Percentiles rank a stretch among this genome's conserved stretches.
These are phyloP conservation scores for Troides oblongomaculatus DNA, from an alignment of 2,888 invertebrate genomes.

Conservation along the genomic window DNA sequence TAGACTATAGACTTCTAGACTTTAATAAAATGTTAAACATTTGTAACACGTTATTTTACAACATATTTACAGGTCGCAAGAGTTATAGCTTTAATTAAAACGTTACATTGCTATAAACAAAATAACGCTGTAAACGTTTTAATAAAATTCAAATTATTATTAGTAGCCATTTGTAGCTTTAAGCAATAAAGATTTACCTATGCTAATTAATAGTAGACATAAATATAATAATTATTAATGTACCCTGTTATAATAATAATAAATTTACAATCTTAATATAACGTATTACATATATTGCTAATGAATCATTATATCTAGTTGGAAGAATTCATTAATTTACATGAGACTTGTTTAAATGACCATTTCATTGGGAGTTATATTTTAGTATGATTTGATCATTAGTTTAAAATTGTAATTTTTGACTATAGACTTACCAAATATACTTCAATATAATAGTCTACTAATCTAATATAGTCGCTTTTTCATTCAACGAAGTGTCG, in stretches of 20 bases:
- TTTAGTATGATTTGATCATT: too few species aligned
- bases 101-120: conserved; percentile 37
- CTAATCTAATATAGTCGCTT: too few species aligned
- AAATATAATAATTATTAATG: conserved; percentile 2
- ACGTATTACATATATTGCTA: not conserved
- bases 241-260: not conserved
- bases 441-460: too few species aligned
- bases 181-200: conserved; percentile 5
- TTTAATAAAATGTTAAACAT: not conserved
- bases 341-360: not conserved
- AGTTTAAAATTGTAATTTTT: too few species aligned
- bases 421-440: too few species aligned
- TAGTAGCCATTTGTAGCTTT: not conserved
- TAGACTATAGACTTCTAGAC: too few species aligned
- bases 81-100: conserved; percentile 8
- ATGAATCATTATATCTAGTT: conserved; percentile 7
- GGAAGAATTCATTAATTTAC: not conserved
- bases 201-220: conserved; percentile 18
- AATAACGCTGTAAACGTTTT: conserved; percentile 38
- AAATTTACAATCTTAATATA: not conserved
- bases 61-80: not conserved
- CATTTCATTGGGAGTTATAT: too few species aligned
- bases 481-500: too few species aligned
- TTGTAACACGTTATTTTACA: not conserved
- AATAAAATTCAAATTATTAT: conserved; percentile 10